A percentile compares a stretch with the other conserved stretches of the same genome.
These are phyloP conservation scores for Drosophila peninsularis DNA, from an alignment of 2,888 invertebrate genomes.

Conservation along the genomic window DNA sequence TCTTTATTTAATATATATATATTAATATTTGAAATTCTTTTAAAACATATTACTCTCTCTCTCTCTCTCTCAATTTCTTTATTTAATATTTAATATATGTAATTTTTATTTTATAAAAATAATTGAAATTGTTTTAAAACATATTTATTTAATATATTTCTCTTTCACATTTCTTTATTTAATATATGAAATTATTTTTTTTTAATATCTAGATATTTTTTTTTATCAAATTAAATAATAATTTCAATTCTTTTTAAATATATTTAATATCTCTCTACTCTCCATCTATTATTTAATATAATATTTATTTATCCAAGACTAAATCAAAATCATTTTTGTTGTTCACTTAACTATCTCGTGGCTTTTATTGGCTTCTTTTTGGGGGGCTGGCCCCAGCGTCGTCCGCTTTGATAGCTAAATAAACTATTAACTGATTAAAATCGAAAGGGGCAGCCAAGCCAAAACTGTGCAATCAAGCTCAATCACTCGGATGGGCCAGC, in stretches of 20 bases:
- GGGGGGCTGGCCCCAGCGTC: conserved; percentile 6
- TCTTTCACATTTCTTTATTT: too few species aligned
- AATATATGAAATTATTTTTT: too few species aligned
- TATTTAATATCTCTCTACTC: too few species aligned
- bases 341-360: neutral
- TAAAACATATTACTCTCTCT: too few species aligned
- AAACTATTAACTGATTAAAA: conserved; percentile 80
- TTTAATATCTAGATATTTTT: too few species aligned
- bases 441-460: conserved; percentile 51
- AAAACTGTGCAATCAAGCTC: conserved; percentile 65
- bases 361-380: conserved; percentile 9
- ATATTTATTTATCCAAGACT: neutral
- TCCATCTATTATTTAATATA: too few species aligned
- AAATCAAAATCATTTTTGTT: neutral
- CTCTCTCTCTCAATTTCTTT: neutral
- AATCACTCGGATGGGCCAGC: conserved; percentile 36
- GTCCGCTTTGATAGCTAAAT: conserved; percentile 62
- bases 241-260: too few species aligned
- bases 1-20: too few species aligned
- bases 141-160: too few species aligned
- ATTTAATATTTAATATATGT: neutral
- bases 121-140: too few species aligned
- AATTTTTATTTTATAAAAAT: too few species aligned
- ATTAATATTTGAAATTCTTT: neutral
- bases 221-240: too few species aligned